Evolutionary conservation across 1,140 invertebrate species (phyloP).

Genomic region (Frieseomelitta varia): DNA sequence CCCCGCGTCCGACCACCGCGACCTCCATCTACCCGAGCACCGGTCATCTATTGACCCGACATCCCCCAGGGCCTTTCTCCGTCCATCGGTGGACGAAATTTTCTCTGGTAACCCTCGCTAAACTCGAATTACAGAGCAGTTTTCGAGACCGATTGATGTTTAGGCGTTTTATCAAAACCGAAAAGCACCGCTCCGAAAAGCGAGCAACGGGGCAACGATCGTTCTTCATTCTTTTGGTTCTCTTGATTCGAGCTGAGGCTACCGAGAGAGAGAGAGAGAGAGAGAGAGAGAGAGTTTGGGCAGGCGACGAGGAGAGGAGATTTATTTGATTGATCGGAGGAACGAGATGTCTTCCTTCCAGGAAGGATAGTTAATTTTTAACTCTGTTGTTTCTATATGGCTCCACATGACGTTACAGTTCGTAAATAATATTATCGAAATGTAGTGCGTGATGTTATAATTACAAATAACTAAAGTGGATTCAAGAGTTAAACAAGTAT

Average conservation of each 20-base stretch:
- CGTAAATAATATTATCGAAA: too few relatives aligned
- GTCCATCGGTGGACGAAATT: constrained; percentile 72
- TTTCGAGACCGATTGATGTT: constrained; percentile 81
- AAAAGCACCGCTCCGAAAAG: constrained; percentile 58
- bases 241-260: too few relatives aligned
- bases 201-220: not conserved
- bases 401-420: too few relatives aligned
- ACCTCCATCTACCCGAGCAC: constrained; percentile 64
- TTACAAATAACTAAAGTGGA: too few relatives aligned
- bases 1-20: constrained; percentile 47
- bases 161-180: constrained; percentile 77
- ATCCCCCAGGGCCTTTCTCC: constrained; percentile 67
- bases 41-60: constrained; percentile 80
- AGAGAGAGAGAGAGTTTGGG: too few relatives aligned
- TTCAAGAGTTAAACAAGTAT: too few relatives aligned
- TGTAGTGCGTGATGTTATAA: too few relatives aligned
- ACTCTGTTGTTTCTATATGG: too few relatives aligned
- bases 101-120: constrained; percentile 65
- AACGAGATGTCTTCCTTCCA: not conserved
- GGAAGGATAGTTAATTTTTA: not conserved
- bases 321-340: not conserved
- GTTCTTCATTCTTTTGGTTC: not conserved
- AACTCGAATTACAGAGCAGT: constrained; percentile 80
- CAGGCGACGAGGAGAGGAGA: too few relatives aligned
- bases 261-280: not conserved